These are phyloP conservation scores for Sebastes itinus DNA, from an alignment of 2,797 vertebrate genomes.

Conservation along the genomic window DNA sequence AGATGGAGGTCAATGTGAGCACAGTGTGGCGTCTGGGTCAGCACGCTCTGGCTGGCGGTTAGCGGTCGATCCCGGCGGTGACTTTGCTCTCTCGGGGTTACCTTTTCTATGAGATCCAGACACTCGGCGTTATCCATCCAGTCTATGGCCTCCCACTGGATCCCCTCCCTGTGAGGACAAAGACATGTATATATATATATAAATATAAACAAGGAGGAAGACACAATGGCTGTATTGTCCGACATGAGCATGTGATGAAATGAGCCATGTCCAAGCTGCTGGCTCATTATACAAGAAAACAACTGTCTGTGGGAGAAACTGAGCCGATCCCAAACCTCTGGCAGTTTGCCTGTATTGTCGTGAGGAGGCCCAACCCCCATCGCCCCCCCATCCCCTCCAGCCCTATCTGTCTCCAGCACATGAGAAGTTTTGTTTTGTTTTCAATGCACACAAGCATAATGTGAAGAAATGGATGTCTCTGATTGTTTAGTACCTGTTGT, in stretches of 20 bases:
- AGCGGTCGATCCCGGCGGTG: conserved; percentile 49
- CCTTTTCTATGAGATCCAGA: conserved; percentile 93
- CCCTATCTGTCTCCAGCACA: conserved; percentile 35
- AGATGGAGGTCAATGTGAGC: conserved; percentile 62
- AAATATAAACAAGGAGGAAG: conserved; percentile 52
- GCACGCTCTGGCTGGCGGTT: conserved; percentile 55
- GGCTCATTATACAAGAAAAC: conserved; percentile 71
- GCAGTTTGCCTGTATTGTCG: conserved; percentile 32
- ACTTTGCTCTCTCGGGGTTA: conserved; percentile 60
- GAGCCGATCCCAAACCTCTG: conserved; percentile 60
- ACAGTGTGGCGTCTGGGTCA: conserved; percentile 62
- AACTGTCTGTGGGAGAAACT: conserved; percentile 73
- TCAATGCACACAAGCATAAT: not conserved
- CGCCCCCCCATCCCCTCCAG: conserved; percentile 2
- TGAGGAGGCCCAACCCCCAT: conserved; percentile 35
- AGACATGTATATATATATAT: conserved; percentile 55
- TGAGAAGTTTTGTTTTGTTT: conserved; percentile 14
- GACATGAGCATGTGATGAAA: conserved; percentile 77
- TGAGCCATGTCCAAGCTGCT: conserved; percentile 73
- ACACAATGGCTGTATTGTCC: conserved; percentile 77
- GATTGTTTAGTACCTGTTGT: conserved; percentile 81
- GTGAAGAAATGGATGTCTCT: not conserved
- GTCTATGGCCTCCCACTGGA: conserved; percentile 93
- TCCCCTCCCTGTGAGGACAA: conserved; percentile 86
- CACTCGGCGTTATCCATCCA: conserved; percentile 97